A percentile compares a stretch with the other conserved stretches of the same genome.
Evolutionary conservation across 2,797 vertebrate species (phyloP).

Genomic region (Myotis myotis): DNA sequence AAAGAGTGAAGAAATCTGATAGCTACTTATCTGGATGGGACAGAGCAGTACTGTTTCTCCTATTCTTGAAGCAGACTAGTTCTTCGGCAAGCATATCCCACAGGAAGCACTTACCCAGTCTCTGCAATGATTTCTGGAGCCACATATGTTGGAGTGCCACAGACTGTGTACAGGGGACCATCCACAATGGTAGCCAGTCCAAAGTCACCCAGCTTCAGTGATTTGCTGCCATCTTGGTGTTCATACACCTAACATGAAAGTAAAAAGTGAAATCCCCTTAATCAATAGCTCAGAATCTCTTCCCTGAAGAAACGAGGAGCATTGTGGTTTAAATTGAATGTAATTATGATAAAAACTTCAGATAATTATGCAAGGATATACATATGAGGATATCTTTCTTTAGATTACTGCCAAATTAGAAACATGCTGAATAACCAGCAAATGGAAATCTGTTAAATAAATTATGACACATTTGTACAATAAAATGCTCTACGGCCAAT

Average conservation of each 20-base stretch:
- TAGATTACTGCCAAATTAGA: not conserved
- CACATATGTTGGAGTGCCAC: slow-evolving; percentile 98
- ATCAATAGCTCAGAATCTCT: not conserved
- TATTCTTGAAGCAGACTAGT: not conserved
- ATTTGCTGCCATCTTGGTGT: slow-evolving; percentile 95
- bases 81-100: not conserved
- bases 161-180: slow-evolving; percentile 94
- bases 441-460: not conserved
- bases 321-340: not conserved
- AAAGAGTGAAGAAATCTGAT: not conserved
- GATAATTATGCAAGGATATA: not conserved
- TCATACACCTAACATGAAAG: slow-evolving; percentile 91
- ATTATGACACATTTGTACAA: not conserved
- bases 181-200: slow-evolving; percentile 95
- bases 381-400: not conserved
- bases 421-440: not conserved
- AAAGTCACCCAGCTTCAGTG: slow-evolving; percentile 96
- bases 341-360: not conserved
- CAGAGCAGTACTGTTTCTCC: not conserved
- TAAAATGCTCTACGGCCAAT: not conserved
- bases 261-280: not conserved
- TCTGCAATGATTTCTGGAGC: slow-evolving; percentile 98
- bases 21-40: not conserved
- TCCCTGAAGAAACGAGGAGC: not conserved
- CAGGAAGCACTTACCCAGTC: slow-evolving; percentile 88